Percentiles rank a stretch among this genome's conserved stretches.
Conservation (phyloP, 2,113 vertebrate species). For the Rhabdomys dilectus region DNA sequence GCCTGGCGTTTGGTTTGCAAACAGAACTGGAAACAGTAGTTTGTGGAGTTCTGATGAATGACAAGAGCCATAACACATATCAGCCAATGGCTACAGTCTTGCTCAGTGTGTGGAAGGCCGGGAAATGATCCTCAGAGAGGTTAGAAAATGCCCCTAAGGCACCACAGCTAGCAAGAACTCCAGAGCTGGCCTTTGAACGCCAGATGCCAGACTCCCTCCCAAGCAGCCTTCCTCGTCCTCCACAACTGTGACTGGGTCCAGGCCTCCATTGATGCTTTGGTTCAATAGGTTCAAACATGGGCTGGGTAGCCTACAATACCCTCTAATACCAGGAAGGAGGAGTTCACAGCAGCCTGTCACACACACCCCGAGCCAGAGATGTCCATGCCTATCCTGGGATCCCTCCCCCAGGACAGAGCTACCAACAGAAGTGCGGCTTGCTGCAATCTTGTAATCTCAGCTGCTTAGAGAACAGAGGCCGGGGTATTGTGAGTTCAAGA, state of each 20-base stretch:
- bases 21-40: background rate
- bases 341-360: background rate
- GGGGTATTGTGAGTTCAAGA: background rate
- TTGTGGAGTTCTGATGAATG: background rate
- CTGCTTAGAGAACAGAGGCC: background rate
- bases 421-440: background rate
- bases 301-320: background rate
- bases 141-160: background rate
- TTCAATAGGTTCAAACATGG: background rate
- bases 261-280: background rate
- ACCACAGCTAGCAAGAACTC: background rate
- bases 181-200: background rate
- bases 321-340: background rate
- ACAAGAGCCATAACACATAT: background rate
- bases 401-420: background rate
- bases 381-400: background rate
- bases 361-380: no score
- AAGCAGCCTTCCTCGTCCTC: rapidly evolving
- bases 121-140: background rate
- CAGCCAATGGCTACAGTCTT: background rate
- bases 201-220: background rate
- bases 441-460: background rate
- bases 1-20: background rate
- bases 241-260: background rate
- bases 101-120: background rate